phyloP scores from a whole-genome alignment of 2,113 vertebrate species.

The Rhinolophus ferrumequinum region DNA sequence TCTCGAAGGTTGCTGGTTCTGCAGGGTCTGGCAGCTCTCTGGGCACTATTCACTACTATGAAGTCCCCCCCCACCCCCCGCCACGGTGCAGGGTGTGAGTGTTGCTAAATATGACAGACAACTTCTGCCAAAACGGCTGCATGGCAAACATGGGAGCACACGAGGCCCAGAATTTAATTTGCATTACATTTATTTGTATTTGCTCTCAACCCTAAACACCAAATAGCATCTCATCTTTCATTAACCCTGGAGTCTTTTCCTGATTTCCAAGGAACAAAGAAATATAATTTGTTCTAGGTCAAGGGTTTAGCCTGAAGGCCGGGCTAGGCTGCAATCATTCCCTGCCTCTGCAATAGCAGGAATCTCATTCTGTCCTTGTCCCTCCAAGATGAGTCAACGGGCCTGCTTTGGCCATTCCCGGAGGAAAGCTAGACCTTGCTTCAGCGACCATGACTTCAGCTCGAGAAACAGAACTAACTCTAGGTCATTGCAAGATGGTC shows the following conservation, averaged over 20 bases:
- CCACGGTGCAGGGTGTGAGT: not conserved
- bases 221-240: not conserved
- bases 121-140: not conserved
- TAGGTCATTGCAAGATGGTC: not conserved
- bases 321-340: not conserved
- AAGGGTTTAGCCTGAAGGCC: not conserved
- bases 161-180: not conserved
- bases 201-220: not conserved
- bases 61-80: not conserved
- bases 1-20: not conserved
- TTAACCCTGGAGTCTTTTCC: not conserved
- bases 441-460: not conserved
- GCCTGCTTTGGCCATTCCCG: not conserved
- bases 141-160: fast-evolving
- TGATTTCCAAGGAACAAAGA: not conserved
- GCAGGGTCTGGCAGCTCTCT: not conserved
- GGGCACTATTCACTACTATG: not conserved
- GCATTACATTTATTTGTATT: not conserved
- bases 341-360: not conserved
- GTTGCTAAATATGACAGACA: not conserved
- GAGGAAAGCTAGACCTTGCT: not conserved
- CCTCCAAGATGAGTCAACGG: not conserved
- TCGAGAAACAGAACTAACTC: not conserved
- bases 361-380: not conserved
- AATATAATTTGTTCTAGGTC: not conserved